Conservation (phyloP, 2,888 invertebrate genomes). For the Heliconius ismenius region DNA sequence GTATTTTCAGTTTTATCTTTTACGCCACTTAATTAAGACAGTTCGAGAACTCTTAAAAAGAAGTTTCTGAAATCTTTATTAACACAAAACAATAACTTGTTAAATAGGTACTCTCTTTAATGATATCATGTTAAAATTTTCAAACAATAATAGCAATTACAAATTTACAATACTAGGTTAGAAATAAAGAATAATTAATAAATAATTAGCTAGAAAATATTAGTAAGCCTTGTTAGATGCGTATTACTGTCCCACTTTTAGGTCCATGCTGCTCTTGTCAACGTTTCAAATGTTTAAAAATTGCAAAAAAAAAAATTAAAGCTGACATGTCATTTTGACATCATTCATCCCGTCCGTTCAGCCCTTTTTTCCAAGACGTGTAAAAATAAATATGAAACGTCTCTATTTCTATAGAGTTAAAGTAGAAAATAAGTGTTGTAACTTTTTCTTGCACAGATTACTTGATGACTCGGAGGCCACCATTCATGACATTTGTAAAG, state of each 20-base stretch:
- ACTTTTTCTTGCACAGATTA: conserved; percentile 66
- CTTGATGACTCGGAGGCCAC: conserved; percentile 71
- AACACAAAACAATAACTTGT: not conserved
- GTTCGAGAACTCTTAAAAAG: not conserved
- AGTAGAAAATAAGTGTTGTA: conserved; percentile 41
- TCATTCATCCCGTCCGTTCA: conserved; percentile 75
- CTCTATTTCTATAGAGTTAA: conserved; percentile 47
- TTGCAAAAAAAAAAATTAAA: conserved; percentile 70
- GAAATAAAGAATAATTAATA: not conserved
- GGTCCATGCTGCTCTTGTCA: conserved; percentile 37
- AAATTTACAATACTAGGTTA: not conserved
- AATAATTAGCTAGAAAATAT: not conserved
- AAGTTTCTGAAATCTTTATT: not conserved
- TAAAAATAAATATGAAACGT: conserved; percentile 17
- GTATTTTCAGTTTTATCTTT: not conserved
- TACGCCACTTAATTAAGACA: not conserved
- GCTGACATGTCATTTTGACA: conserved; percentile 78
- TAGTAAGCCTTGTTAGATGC: not conserved
- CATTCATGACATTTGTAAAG: conserved; percentile 77
- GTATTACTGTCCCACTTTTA: conserved; percentile 16
- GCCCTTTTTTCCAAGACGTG: conserved; percentile 51
- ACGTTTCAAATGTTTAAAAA: conserved; percentile 47
- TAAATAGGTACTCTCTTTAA: too few species aligned
- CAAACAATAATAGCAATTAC: not conserved
- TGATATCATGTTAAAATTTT: too few species aligned